These are phyloP conservation scores for Hycleus phaleratus DNA, from an alignment of 1,140 invertebrate species.

Conservation along the genomic window DNA sequence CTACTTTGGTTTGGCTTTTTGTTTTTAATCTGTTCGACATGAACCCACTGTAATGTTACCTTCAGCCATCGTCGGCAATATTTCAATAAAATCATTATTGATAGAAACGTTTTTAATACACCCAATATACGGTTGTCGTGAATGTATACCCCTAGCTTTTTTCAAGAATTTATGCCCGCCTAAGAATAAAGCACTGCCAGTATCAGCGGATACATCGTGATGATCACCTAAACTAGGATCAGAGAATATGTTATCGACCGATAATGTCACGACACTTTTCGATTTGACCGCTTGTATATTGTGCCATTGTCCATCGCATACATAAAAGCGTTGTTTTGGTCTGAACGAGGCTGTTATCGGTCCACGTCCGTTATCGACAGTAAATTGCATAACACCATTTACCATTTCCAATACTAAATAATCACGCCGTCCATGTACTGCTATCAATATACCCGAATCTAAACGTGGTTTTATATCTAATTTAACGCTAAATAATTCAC, in stretches of 20 bases:
- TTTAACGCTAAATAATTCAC: slow-evolving; percentile 66
- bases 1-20: too few relatives aligned
- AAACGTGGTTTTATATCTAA: slow-evolving; percentile 85
- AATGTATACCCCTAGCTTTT: slow-evolving; percentile 48
- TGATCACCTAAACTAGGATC: slow-evolving; percentile 58
- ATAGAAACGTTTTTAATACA: slow-evolving; percentile 72
- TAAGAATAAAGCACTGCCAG: slow-evolving; percentile 78
- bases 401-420: slow-evolving; percentile 82
- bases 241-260: slow-evolving; percentile 67
- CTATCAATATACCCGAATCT: slow-evolving; percentile 70
- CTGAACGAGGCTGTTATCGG: slow-evolving; percentile 66
- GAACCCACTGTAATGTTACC: slow-evolving; percentile 62
- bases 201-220: slow-evolving; percentile 61
- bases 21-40: slow-evolving; percentile 59
- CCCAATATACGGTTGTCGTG: slow-evolving; percentile 67
- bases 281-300: slow-evolving; percentile 75
- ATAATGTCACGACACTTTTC: slow-evolving; percentile 72
- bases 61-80: slow-evolving; percentile 52
- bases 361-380: slow-evolving; percentile 78
- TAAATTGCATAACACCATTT: slow-evolving; percentile 73
- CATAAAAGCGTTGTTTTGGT: slow-evolving; percentile 62
- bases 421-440: slow-evolving; percentile 72
- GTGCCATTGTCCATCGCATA: slow-evolving; percentile 95
- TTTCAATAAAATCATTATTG: slow-evolving; percentile 48
- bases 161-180: slow-evolving; percentile 70